phyloP scores from a whole-genome alignment of 2,888 invertebrate genomes.

The Sinohyriopsis cumingii region DNA sequence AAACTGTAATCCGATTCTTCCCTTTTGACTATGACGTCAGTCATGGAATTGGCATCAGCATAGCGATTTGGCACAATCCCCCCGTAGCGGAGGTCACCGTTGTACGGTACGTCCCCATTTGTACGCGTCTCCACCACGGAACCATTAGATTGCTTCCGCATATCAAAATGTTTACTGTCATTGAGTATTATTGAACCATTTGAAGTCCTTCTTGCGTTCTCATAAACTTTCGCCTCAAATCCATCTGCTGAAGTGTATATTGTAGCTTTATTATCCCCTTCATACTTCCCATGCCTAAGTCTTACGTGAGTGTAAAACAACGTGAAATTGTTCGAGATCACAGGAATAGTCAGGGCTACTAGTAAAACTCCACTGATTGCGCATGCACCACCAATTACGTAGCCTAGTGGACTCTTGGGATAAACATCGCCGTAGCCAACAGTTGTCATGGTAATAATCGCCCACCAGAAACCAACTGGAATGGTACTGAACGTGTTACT shows the following conservation, averaged over 20 bases:
- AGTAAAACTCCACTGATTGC: conserved; percentile 68
- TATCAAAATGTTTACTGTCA: conserved; percentile 30
- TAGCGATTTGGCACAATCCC: conserved; percentile 11
- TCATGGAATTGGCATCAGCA: conserved; percentile 51
- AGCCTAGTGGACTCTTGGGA: conserved; percentile 63
- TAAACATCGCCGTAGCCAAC: conserved; percentile 70
- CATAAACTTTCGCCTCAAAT: conserved; percentile 27
- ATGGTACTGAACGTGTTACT: conserved; percentile 67
- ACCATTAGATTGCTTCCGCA: conserved; percentile 43
- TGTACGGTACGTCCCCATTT: conserved; percentile 21
- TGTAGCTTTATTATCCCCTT: conserved; percentile 12
- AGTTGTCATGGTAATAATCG: conserved; percentile 71
- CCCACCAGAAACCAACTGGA: conserved; percentile 73
- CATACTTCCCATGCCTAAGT: conserved; percentile 44
- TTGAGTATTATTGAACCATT: conserved; percentile 38
- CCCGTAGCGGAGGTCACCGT: conserved; percentile 26
- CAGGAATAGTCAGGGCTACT: conserved; percentile 69
- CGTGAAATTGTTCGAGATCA: conserved; percentile 70
- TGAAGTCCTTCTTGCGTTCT: conserved; percentile 34
- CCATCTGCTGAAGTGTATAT: conserved; percentile 8
- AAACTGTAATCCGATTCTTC: conserved; percentile 45
- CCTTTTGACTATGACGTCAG: conserved; percentile 42
- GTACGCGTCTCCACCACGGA: conserved; percentile 35
- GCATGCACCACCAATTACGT: conserved; percentile 66
- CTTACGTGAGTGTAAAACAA: conserved; percentile 69